Base-by-base conservation (phyloP, 2,113 vertebrate species). In the Oncorhynchus keta region DNA sequence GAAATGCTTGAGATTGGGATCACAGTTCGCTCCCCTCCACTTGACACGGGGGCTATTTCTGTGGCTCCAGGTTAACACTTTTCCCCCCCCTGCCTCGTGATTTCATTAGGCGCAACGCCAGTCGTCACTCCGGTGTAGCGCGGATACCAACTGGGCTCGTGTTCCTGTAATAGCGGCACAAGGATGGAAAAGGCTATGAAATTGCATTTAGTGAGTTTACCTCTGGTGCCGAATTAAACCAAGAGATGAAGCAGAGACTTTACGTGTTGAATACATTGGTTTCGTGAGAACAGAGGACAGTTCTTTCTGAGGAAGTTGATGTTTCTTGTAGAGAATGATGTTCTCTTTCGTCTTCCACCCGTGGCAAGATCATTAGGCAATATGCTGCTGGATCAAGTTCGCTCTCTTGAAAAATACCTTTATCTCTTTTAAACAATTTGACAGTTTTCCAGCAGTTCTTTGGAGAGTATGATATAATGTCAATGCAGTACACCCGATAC, bases 41-140 rank as follows among this genome's bases (percentile, higher is more conserved):
- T 81, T 69, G 2, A 61, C 84, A 80, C 79, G 76, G 45, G n/a
- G 13, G 82, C 68, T 84, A 73, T 83, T 83, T 81, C 70, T 30
- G 70, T 22, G 13, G 66, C 22, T 70, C 39, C 5, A n/a, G n/a
- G 69, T 51, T 51, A 70, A 49, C 69, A 51, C 16, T 11, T 70
- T 72, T 64, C n/a, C n/a, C n/a, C 28, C 28, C 30, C 14, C 2
- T 62, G 68, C 79, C 32, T 84, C 66, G 12, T 84, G 74, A 87
- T 84, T 84, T 86, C 72, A 90, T 87, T 78, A 83, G 71, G 65
- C 59, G 80, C 57, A 65, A 28, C 57, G 35, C 76, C 75, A 14
- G 82, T 81, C 79, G 82, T 83, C 85, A 84, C 81, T 75, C 75
- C 2, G 32, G 1, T 76, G 82, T 79, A 59, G 20, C 24, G 73